A percentile compares a stretch with the other conserved stretches of the same genome.
Evolutionary conservation across 2,797 vertebrate genomes (phyloP).

Genomic region (Emydoidea blandingii): DNA sequence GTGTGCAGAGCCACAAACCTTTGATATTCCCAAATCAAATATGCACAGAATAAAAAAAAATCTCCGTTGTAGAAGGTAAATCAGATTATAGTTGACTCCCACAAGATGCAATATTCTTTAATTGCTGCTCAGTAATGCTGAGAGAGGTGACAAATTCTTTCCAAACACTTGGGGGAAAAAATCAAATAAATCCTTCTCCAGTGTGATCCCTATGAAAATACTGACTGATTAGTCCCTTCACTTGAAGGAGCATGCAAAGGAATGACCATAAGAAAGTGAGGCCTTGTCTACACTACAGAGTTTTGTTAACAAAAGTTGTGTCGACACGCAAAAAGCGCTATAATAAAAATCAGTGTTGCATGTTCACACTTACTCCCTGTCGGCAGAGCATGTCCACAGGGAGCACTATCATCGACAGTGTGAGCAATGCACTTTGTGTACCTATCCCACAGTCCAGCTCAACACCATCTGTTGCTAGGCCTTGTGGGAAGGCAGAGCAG

Average conservation of each 20-base stretch:
- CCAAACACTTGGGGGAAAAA: not conserved
- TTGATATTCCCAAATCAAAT: not conserved
- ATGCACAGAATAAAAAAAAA: not conserved
- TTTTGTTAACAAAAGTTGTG: too few relatives aligned
- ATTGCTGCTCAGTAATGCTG: not conserved
- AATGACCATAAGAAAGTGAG: too few relatives aligned
- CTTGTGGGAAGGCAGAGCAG: too few relatives aligned
- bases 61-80: constrained; percentile 2
- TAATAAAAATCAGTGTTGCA: too few relatives aligned
- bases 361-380: too few relatives aligned
- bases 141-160: constrained; percentile 8
- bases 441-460: too few relatives aligned
- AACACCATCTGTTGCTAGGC: too few relatives aligned
- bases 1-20: not conserved
- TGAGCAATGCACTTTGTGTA: too few relatives aligned
- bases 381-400: too few relatives aligned
- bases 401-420: too few relatives aligned
- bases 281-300: too few relatives aligned
- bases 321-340: too few relatives aligned
- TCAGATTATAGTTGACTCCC: not conserved
- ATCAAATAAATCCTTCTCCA: not conserved
- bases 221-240: not conserved
- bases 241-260: not conserved
- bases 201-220: not conserved
- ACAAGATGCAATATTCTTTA: not conserved